phyloP scores from a whole-genome alignment of 2,797 vertebrate species.

The Oryzias sinensis region DNA sequence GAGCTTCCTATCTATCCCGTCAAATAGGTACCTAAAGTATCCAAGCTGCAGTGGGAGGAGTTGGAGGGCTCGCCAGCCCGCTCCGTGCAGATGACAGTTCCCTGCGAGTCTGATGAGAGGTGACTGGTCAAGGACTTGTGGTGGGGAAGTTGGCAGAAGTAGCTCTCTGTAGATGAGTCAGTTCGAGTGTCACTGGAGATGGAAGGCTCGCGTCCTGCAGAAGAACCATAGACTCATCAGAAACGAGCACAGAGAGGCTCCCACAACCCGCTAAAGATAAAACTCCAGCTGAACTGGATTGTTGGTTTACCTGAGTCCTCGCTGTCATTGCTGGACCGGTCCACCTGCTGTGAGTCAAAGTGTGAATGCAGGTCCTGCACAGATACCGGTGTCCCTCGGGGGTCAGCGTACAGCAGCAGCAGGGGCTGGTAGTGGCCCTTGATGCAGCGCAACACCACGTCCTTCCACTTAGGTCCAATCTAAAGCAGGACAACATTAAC shows the following conservation, averaged over 20 bases:
- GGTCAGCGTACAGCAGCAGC: constrained; percentile 94
- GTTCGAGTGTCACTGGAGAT: constrained; percentile 97
- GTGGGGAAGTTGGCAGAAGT: constrained; percentile 79
- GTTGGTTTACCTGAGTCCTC: constrained; percentile 89
- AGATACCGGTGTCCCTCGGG: constrained; percentile 91
- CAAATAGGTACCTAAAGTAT: constrained; percentile 59
- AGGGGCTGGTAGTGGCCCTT: constrained; percentile 96
- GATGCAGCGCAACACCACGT: constrained; percentile 96
- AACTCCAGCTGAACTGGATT: constrained; percentile 41
- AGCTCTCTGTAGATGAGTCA: constrained; percentile 95
- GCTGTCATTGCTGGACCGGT: constrained; percentile 89
- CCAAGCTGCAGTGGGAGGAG: constrained; percentile 88
- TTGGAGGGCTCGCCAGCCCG: constrained; percentile 80
- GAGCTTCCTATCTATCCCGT: too few species aligned
- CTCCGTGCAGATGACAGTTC: constrained; percentile 85
- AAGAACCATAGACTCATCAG: too few species aligned
- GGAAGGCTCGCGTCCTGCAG: constrained; percentile 89
- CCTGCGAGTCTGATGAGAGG: constrained; percentile 94
- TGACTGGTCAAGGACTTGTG: constrained; percentile 88
- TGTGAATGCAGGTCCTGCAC: constrained; percentile 83
- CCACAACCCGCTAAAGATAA: too few species aligned
- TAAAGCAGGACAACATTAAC: constrained; percentile 40
- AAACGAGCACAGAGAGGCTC: too few species aligned
- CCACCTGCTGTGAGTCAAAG: constrained; percentile 84
- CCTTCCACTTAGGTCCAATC: constrained; percentile 98